Conservation (phyloP, 2,113 vertebrate genomes). For the Capreolus pygargus region DNA sequence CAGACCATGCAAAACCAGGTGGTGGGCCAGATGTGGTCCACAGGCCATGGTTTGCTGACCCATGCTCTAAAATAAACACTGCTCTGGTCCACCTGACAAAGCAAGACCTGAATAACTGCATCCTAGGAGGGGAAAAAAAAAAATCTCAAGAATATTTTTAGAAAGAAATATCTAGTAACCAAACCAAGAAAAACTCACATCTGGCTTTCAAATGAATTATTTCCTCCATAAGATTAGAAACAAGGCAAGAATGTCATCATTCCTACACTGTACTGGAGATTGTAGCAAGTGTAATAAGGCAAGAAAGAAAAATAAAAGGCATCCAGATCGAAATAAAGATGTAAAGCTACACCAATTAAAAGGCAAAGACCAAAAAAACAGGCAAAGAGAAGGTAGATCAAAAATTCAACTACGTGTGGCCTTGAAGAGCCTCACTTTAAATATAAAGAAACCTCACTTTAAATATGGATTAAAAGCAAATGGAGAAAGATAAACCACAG, state of each 20-base stretch:
- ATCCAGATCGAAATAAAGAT: neutral
- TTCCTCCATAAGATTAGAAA: neutral
- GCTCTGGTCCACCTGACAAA: neutral
- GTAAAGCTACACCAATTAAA: neutral
- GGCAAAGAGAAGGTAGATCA: neutral
- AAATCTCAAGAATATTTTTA: neutral
- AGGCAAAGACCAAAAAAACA: neutral
- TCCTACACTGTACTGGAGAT: neutral
- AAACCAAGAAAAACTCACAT: neutral
- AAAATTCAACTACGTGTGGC: neutral
- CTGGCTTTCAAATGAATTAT: neutral
- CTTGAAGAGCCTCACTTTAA: neutral
- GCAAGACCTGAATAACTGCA: neutral
- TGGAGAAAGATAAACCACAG: neutral
- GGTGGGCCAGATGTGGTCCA: neutral
- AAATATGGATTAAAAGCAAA: neutral
- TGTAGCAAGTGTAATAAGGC: neutral
- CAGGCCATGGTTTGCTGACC: neutral
- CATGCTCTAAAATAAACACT: neutral
- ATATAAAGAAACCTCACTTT: neutral
- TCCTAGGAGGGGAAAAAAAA: neutral
- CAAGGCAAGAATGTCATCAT: neutral
- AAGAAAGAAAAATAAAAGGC: slow-evolving; percentile 21
- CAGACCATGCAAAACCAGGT: neutral
- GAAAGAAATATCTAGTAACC: neutral